A percentile compares a stretch with the other conserved stretches of the same genome.
These are phyloP conservation scores for Cepaea hortensis DNA, from an alignment of 2,888 invertebrate genomes.

Conservation along the genomic window DNA sequence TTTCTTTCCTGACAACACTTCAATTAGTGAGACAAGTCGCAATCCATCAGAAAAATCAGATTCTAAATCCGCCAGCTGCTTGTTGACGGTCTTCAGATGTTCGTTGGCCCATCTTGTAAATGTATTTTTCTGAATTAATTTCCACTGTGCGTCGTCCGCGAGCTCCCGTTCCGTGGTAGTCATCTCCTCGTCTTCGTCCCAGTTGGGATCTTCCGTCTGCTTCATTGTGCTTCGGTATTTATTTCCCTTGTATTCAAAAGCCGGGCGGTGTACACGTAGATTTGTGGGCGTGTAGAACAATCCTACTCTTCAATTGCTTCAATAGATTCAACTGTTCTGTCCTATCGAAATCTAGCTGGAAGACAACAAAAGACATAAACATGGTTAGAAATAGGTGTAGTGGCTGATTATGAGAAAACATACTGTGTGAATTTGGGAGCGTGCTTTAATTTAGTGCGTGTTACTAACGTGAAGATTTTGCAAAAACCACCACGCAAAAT, in stretches of 20 bases:
- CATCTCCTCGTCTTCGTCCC: slow-evolving; percentile 74
- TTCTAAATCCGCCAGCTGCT: slow-evolving; percentile 87
- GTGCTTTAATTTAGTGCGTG: not conserved
- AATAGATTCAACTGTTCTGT: not conserved
- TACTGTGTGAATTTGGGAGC: not conserved
- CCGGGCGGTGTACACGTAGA: slow-evolving; percentile 45
- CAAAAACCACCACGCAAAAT: not conserved
- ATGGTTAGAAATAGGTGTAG: not conserved
- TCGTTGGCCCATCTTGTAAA: slow-evolving; percentile 96
- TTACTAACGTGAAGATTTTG: not conserved
- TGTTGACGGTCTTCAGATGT: slow-evolving; percentile 88
- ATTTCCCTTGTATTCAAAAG: slow-evolving; percentile 50
- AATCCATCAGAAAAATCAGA: slow-evolving; percentile 90
- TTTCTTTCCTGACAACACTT: slow-evolving; percentile 88
- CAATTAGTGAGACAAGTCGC: slow-evolving; percentile 80
- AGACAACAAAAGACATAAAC: slow-evolving; percentile 3
- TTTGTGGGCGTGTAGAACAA: slow-evolving; percentile 44
- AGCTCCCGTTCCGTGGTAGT: slow-evolving; percentile 81
- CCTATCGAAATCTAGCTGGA: slow-evolving; percentile 24
- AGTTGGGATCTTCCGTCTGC: slow-evolving; percentile 58
- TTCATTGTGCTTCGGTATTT: slow-evolving; percentile 53
- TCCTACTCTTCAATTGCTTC: slow-evolving; percentile 32
- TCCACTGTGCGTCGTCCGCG: slow-evolving; percentile 94
- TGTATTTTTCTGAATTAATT: slow-evolving; percentile 94
- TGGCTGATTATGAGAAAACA: not conserved